Conservation (phyloP, 92 coral and sea anemone genomes). For the Porites lobata region DNA sequence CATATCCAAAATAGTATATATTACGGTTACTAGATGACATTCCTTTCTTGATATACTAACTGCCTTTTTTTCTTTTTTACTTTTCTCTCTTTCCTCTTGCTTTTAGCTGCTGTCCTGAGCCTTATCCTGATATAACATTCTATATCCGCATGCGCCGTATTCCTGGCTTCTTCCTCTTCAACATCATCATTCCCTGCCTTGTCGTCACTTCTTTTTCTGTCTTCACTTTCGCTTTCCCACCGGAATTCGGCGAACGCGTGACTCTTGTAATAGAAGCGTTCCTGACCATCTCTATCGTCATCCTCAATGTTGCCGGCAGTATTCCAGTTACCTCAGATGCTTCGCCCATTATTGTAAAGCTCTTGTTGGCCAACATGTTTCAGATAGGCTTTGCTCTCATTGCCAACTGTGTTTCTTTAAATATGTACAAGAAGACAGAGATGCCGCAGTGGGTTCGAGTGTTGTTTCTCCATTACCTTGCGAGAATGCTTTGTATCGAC, state of each 20-base stretch:
- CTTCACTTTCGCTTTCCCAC: conserved; percentile 89
- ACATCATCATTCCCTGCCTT: conserved; percentile 90
- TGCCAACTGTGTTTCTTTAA: conserved; percentile 82
- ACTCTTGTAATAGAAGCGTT: conserved; percentile 95
- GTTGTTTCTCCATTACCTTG: conserved; percentile 75
- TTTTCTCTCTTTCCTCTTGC: neutral
- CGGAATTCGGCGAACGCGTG: conserved; percentile 94
- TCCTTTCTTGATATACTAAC: neutral
- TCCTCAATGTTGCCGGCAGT: conserved; percentile 82
- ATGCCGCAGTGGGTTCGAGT: conserved; percentile 86
- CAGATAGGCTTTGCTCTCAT: conserved; percentile 78
- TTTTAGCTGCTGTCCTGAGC: conserved; percentile 92
- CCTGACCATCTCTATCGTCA: conserved; percentile 91
- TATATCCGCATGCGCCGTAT: conserved; percentile 93
- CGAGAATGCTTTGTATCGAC: conserved; percentile 70
- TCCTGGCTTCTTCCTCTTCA: conserved; percentile 90
- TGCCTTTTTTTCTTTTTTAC: neutral
- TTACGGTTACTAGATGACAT: neutral
- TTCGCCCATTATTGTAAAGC: conserved; percentile 78
- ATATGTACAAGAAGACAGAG: conserved; percentile 70
- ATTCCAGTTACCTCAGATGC: conserved; percentile 94
- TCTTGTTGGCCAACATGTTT: conserved; percentile 78
- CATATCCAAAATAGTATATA: neutral
- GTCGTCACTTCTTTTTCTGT: conserved; percentile 85
- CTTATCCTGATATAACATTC: conserved; percentile 88